Conservation (phyloP, 1,140 invertebrate genomes). For the Lepidurus apus region DNA sequence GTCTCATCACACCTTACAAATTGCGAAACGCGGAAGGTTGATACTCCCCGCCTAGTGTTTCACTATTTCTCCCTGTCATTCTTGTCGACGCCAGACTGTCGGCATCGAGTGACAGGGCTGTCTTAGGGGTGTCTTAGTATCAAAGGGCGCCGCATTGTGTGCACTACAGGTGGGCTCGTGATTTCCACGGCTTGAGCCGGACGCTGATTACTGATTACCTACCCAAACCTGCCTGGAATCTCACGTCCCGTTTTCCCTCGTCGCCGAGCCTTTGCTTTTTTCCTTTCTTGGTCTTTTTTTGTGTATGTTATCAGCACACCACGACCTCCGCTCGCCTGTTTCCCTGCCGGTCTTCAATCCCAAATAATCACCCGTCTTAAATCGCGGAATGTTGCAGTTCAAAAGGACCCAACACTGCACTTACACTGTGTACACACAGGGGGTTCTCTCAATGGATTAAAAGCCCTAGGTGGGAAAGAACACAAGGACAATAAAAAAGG, state of each 20-base stretch:
- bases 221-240: background rate
- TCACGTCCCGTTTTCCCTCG: background rate
- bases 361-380: constrained; percentile 8
- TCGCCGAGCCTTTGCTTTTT: background rate
- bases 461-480: background rate
- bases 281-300: background rate
- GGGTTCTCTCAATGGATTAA: background rate
- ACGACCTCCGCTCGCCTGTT: background rate
- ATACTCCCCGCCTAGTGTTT: background rate
- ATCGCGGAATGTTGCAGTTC: background rate
- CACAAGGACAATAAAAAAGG: background rate
- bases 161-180: constrained; percentile 13
- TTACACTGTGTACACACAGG: constrained; percentile 14
- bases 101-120: constrained; percentile 1
- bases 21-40: background rate
- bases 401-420: background rate
- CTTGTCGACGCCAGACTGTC: constrained; percentile 9
- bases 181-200: constrained; percentile 16
- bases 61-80: background rate
- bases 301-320: background rate
- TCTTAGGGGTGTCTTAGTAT: background rate
- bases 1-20: constrained; percentile 18
- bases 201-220: constrained; percentile 17
- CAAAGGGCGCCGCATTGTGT: constrained; percentile 16
- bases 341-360: background rate